Conservation (phyloP, 2,888 invertebrate species). For the Hetaerina titia region DNA sequence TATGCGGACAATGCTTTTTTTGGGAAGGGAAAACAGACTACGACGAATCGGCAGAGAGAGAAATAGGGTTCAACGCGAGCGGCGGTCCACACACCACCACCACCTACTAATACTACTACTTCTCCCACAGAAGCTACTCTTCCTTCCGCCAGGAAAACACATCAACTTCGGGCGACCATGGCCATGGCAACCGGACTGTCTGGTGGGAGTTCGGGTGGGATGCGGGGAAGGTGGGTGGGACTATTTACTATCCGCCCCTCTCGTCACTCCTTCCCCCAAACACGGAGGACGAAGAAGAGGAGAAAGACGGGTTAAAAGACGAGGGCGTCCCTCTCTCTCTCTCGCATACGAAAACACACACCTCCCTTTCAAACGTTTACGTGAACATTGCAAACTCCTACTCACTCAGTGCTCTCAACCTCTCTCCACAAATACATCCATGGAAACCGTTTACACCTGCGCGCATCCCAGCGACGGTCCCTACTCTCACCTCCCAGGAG, state of each 20-base stretch:
- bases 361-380: not conserved
- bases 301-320: not conserved
- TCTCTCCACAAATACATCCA: not conserved
- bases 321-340: not conserved
- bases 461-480: not conserved
- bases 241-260: slow-evolving; percentile 7
- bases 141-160: not conserved
- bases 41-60: not conserved
- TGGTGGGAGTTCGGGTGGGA: not conserved
- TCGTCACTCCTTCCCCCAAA: not conserved
- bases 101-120: not conserved
- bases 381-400: not conserved
- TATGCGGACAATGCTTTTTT: not conserved
- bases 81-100: not conserved
- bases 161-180: not conserved
- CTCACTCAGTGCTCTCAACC: not conserved
- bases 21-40: not conserved
- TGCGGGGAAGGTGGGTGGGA: not conserved
- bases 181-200: slow-evolving; percentile 11
- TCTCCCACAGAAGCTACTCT: not conserved
- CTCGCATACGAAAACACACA: too few relatives aligned
- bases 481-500: not conserved
- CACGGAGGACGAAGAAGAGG: not conserved
- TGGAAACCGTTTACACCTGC: not conserved
- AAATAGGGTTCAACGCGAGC: not conserved